Evolutionary conservation across 2,888 invertebrate species (phyloP), one percentile per base, ranked within the genome.

Genomic region (Coelopa pilipes): DNA sequence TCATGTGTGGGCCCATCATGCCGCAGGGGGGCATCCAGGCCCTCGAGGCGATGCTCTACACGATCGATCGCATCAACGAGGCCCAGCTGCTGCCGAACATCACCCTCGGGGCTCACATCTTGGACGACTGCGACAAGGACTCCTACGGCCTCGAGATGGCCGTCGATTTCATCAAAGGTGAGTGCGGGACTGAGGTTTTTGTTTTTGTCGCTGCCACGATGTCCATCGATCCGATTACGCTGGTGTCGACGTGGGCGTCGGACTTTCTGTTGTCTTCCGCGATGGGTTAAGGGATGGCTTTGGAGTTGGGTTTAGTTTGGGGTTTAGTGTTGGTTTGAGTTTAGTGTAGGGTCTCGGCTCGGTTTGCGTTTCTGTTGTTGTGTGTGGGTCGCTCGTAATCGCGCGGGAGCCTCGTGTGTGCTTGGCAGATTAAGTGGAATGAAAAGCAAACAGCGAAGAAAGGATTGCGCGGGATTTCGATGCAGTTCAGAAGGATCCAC

Each of bases 51-150:
- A 96, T 96, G 96, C 89, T 96, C 76, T 96, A 92, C 85, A 95
- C 96, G 4, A 89, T 96, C 80, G 95, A 96, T 88, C 90, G 90
- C 78, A 91, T 93, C 70, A 92, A 92, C 82, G 88, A 90, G 82
- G 87, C 89, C 78, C 84, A 87, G 47, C 88, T 91, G 76, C 88
- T 93, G 78, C 91, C 94, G 46, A 93, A 92, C 62, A 92, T 96
- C 70, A 90, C 89, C 34, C 89, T 96, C 67, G 96, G 96, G 17
- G 95, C 94, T 0, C 93, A 94, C 82, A 93, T 96, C 76, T 91
- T 96, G 65, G 96, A 96, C 85, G 96, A 96, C 88, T 96, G 96
- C 86, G 96, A 96, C 88, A 93, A 94, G 88, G 96, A 96, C 86
- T 96, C 96, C 9, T 95, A 96, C 83, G 96, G 96, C 0, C 89